Evolutionary conservation across 2,113 vertebrate genomes (phyloP), one percentile per base, ranked within the genome.

Genomic region (Pardalotus punctatus): DNA sequence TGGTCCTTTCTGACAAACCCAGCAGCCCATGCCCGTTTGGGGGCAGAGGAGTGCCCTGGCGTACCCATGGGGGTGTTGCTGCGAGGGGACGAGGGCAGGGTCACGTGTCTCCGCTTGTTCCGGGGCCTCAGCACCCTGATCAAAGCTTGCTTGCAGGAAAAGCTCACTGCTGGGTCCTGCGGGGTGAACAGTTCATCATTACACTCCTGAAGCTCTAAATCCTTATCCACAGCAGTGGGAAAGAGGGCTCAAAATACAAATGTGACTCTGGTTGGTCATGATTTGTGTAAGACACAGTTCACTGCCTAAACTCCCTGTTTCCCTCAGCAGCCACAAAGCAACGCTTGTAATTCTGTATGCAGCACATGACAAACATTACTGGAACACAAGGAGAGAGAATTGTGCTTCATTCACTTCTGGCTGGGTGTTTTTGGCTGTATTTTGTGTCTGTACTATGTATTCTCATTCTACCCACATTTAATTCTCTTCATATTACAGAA

Each of bases 61-160:
- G 38, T 98, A 99, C 99, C 99, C 98, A 99, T 99, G 15, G 99
- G 99, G 19, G 99, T 99, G 97, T 99, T 99, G 97, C 99, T 99
- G 83, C 99, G 99, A 74, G 99, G 99, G 8, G 99, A 99, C 16
- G 99, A 99, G 0, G 99, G 99, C 95, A 99, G 96, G 4, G 99
- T 99, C 90, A 99, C 99, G 3, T 99, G 99, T 50, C 99, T 98
- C 38, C 99, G 97, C 86, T 99, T 99, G 97, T 99, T 99, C 96
- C 99, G 98, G 15, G 99, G 99, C 64, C 99, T 98, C 69, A 99
- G 98, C 69, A 99, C 99, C 93, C 99, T 98, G 96, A 99, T 99
- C 60, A 99, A 96, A 76, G 99, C 99, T 98, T 99, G 99, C 96
- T 99, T 99, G 97, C 99, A 99, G 77, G 99, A 99, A 94, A 99